Percentiles rank a stretch among this genome's conserved stretches.
phyloP scores from a whole-genome alignment of 2,888 invertebrate species.

The Calameuta idolon region DNA sequence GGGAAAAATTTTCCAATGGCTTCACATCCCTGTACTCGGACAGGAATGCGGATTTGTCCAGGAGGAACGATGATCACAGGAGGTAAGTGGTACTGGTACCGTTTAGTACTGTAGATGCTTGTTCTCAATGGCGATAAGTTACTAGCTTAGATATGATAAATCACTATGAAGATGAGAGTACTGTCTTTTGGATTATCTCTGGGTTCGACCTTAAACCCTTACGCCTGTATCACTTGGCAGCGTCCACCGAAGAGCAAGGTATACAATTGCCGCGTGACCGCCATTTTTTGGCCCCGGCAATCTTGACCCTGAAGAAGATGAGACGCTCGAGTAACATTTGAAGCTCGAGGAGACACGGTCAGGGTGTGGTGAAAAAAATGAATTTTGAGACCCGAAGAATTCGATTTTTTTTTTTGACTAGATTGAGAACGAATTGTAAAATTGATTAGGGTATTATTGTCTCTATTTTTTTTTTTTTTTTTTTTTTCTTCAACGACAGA shows the following conservation, averaged over 20 bases:
- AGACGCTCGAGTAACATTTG: too few species aligned
- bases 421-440: too few species aligned
- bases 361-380: too few species aligned
- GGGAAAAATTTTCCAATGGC: conserved; percentile 44
- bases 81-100: neutral
- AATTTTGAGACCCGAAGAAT: too few species aligned
- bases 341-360: too few species aligned
- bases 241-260: conserved; percentile 9
- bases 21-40: conserved; percentile 54
- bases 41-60: conserved; percentile 51
- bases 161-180: too few species aligned
- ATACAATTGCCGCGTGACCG: conserved; percentile 27
- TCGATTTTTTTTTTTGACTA: too few species aligned
- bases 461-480: conserved; percentile 3
- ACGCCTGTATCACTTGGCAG: conserved; percentile 34
- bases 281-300: conserved; percentile 31
- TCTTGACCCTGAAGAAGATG: conserved; percentile 37
- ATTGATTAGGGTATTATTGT: too few species aligned
- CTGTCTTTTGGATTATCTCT: too few species aligned
- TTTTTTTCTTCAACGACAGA: conserved; percentile 27
- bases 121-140: too few species aligned
- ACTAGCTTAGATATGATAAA: too few species aligned
- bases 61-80: neutral
- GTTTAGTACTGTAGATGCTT: too few species aligned
- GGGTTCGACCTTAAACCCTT: conserved; percentile 4